phyloP scores from a whole-genome alignment of 1,140 invertebrate species.

The Pachyrhynchus sulphureomaculatus region DNA sequence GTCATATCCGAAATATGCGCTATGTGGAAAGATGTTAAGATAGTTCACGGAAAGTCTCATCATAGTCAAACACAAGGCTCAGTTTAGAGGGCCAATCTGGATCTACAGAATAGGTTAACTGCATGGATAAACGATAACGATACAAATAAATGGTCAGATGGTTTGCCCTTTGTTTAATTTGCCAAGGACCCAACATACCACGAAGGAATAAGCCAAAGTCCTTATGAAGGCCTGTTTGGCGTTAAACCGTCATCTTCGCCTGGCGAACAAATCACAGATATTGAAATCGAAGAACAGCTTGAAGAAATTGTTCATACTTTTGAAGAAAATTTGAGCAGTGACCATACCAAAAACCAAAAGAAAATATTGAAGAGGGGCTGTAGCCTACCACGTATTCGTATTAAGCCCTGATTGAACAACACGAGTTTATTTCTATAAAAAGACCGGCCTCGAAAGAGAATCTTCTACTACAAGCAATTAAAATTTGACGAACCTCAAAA shows the following conservation, averaged over 20 bases:
- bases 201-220: constrained; percentile 38
- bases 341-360: too few species aligned
- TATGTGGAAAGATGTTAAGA: constrained; percentile 52
- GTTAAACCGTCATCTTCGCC: constrained; percentile 27
- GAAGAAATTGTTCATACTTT: constrained; percentile 14
- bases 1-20: constrained; percentile 42
- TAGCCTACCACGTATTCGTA: too few species aligned
- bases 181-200: constrained; percentile 44
- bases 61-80: constrained; percentile 41
- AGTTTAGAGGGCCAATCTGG: constrained; percentile 48
- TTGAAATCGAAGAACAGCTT: constrained; percentile 25
- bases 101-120: constrained; percentile 48
- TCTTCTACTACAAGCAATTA: too few species aligned
- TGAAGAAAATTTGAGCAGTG: too few species aligned
- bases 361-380: too few species aligned
- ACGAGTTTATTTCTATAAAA: too few species aligned
- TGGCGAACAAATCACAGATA: constrained; percentile 21
- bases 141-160: constrained; percentile 45
- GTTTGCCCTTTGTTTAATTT: constrained; percentile 43
- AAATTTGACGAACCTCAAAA: too few species aligned
- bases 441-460: too few species aligned
- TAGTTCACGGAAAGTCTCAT: constrained; percentile 47
- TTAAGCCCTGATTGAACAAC: too few species aligned
- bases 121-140: constrained; percentile 46
- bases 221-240: constrained; percentile 46